These are phyloP conservation scores for Panulirus ornatus DNA, from an alignment of 1,140 invertebrate species.

Conservation along the genomic window DNA sequence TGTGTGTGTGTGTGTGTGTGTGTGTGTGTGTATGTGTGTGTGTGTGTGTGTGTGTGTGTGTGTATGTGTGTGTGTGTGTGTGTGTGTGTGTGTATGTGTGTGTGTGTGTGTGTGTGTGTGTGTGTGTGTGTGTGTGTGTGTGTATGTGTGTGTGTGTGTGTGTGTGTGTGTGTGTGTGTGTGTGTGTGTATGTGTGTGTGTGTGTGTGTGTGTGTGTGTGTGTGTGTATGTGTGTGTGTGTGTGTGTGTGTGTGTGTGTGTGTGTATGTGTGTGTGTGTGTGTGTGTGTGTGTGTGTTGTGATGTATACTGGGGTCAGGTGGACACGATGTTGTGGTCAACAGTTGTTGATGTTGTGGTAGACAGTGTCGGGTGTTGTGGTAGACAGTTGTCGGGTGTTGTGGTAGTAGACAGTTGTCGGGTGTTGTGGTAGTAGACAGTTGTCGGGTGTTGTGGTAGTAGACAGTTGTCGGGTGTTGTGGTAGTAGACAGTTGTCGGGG, in stretches of 20 bases:
- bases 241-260: neutral
- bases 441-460: too few species aligned
- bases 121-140: neutral
- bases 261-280: neutral
- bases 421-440: too few species aligned
- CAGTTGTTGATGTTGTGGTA: too few species aligned
- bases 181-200: neutral
- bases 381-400: too few species aligned
- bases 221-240: neutral
- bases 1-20: neutral
- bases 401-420: too few species aligned
- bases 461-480: too few species aligned
- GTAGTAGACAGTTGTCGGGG: too few species aligned
- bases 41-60: slow-evolving; percentile 14
- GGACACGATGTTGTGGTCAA: too few species aligned
- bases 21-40: slow-evolving; percentile 17
- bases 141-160: neutral
- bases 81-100: slow-evolving; percentile 38
- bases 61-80: slow-evolving; percentile 10
- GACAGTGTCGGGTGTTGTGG: too few species aligned
- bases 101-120: slow-evolving; percentile 33
- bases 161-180: neutral
- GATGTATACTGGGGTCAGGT: neutral
- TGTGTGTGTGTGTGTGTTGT: neutral
- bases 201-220: neutral